Percentiles rank a stretch among this genome's conserved stretches.
phyloP scores from a whole-genome alignment of 2,888 invertebrate species.

The Nymphalis polychloros region DNA sequence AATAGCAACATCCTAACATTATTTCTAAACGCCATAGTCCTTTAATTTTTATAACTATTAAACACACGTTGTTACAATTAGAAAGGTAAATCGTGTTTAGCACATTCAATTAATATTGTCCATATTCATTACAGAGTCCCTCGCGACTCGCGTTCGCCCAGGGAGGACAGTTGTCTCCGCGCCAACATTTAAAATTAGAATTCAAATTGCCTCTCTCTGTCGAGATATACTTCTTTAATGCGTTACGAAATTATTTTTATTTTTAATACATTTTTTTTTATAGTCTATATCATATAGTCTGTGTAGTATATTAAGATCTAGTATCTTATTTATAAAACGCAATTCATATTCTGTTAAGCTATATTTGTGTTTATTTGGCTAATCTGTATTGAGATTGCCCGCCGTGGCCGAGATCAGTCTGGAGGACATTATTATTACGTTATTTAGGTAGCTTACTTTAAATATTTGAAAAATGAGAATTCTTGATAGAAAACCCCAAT shows the following conservation, averaged over 20 bases:
- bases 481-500: too few relatives aligned
- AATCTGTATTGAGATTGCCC: too few relatives aligned
- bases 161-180: conserved; percentile 57
- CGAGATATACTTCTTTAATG: conserved; percentile 13
- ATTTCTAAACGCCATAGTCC: neutral
- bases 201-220: conserved; percentile 53
- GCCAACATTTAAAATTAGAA: conserved; percentile 73
- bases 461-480: too few relatives aligned
- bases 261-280: neutral
- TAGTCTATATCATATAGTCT: neutral
- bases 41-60: neutral
- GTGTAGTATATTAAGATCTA: too few relatives aligned
- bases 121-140: conserved; percentile 21
- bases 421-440: too few relatives aligned
- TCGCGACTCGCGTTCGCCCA: conserved; percentile 55
- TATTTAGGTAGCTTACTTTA: too few relatives aligned
- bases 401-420: too few relatives aligned
- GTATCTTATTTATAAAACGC: too few relatives aligned
- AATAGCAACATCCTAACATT: too few relatives aligned
- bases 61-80: neutral
- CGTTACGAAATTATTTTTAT: conserved; percentile 11
- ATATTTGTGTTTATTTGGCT: neutral
- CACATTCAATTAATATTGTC: conserved; percentile 21
- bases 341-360: neutral
- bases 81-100: conserved; percentile 8